Evolutionary conservation across 2,888 invertebrate species (phyloP), one percentile per base, ranked within the genome.

Genomic region (Crematogaster levior): DNA sequence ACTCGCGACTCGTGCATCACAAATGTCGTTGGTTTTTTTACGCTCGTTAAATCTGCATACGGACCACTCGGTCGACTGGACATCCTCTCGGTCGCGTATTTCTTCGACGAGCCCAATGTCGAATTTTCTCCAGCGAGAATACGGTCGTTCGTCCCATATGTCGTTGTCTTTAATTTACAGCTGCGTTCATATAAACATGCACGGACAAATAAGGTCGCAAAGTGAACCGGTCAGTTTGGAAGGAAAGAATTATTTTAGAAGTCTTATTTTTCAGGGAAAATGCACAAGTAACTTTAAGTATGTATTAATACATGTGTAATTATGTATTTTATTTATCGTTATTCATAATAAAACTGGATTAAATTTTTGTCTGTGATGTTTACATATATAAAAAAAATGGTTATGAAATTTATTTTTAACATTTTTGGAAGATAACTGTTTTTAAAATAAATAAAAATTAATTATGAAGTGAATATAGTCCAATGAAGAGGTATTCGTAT

Each of bases 1-100:
- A 75, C 37, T 51, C 73, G 9, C 60, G 53, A 1, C 40, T n/a
- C 9, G 34, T 5, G 21, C 21, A 12, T 0, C 48, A 15, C 40
- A 58, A 63, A 63, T 4, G 63, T 5, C 51, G 40, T n/a, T 48
- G 51, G 10, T 37, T 53, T 53, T 43, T 56, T 79, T 27, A 18
- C 56, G 43, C 70, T 46, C 43, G 56, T 79, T 79, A 68, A 68
- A 77, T 66, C 34, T 79, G 70, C 56, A 68, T 68, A 34, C 21
- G 43, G 40, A 24, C 68, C 43, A 34, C 40, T 68, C 30, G 34
- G 7, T 18, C 68, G 43, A n/a, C 43, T 24, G 70, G 43, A 68
- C 40, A 34, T 68, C 43, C 27, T 40, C 30, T 37, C 27, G 46
- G 37, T 24, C 34, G 24, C n/a, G 40, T 40, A 65, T 51, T 48